Percentiles rank a stretch among this genome's conserved stretches.
Evolutionary conservation across 2,113 vertebrate species (phyloP).

Genomic region (Scalopus aquaticus): DNA sequence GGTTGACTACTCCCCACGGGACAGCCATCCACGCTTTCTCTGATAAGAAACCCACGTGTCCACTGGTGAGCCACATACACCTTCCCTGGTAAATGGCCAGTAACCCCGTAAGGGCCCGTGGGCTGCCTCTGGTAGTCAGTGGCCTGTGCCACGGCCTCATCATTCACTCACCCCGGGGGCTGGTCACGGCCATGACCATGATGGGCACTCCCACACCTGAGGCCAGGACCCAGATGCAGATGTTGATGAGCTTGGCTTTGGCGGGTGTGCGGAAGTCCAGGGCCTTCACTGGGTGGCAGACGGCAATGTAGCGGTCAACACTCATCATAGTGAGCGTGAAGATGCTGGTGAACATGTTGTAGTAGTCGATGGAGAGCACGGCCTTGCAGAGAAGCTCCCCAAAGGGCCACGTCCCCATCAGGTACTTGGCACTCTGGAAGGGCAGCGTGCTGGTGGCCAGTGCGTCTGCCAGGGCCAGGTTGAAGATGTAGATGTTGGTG

Average conservation of each 20-base stretch:
- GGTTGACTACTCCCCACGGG: background rate
- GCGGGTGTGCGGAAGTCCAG: slow-evolving; percentile 94
- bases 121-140: background rate
- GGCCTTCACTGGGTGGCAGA: slow-evolving; percentile 95
- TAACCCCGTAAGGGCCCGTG: background rate
- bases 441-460: slow-evolving; percentile 97
- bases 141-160: background rate
- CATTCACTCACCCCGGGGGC: slow-evolving; percentile 87
- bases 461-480: slow-evolving; percentile 94
- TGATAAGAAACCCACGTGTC: background rate
- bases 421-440: slow-evolving; percentile 97
- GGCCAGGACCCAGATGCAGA: slow-evolving; percentile 97
- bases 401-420: slow-evolving; percentile 97
- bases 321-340: slow-evolving; percentile 99
- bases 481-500: slow-evolving; percentile 99
- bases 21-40: background rate
- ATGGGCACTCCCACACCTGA: slow-evolving; percentile 94
- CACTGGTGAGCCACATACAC: background rate
- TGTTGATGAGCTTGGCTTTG: slow-evolving; percentile 97
- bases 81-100: background rate
- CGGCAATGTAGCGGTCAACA: slow-evolving; percentile 96
- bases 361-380: slow-evolving; percentile 96
- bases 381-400: slow-evolving; percentile 94
- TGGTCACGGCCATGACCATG: slow-evolving; percentile 95
- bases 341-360: slow-evolving; percentile 99